Percentiles rank a stretch among this genome's conserved stretches.
Evolutionary conservation across 2,888 invertebrate genomes (phyloP).

Genomic region (Philopedon plagiatum): DNA sequence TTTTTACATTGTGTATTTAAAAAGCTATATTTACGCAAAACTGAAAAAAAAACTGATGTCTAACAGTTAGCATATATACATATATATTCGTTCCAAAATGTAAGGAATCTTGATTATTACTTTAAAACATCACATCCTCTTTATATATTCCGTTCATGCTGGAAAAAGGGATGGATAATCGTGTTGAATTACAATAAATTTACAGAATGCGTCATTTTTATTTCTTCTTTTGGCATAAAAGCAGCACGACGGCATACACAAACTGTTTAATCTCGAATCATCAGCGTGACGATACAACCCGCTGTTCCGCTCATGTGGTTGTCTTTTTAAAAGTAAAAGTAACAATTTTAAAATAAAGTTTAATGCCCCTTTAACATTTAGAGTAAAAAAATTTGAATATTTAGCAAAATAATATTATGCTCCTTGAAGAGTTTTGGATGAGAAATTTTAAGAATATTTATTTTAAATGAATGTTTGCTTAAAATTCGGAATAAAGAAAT

Average conservation of each 20-base stretch:
- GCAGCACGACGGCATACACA: not conserved
- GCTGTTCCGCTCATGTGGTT: conserved; percentile 9
- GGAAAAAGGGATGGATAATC: not conserved
- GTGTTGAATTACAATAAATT: not conserved
- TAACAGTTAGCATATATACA: too few relatives aligned
- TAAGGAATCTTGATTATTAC: not conserved
- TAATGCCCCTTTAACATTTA: not conserved
- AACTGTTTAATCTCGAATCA: conserved; percentile 3
- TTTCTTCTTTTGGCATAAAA: not conserved
- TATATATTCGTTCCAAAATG: too few relatives aligned
- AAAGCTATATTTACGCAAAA: too few relatives aligned
- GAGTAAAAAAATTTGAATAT: not conserved
- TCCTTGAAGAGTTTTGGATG: too few relatives aligned
- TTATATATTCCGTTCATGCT: not conserved
- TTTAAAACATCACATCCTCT: not conserved
- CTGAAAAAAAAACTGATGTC: too few relatives aligned
- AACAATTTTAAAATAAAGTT: not conserved
- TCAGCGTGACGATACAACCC: conserved; percentile 1
- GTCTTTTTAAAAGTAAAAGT: not conserved
- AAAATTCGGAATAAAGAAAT: too few relatives aligned
- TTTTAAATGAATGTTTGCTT: too few relatives aligned
- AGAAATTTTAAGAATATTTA: too few relatives aligned
- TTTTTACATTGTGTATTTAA: too few relatives aligned
- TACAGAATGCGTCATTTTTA: not conserved
- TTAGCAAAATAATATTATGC: too few relatives aligned